phyloP scores from a whole-genome alignment of 2,797 vertebrate genomes.

The Neosilurus mollespiculum region DNA sequence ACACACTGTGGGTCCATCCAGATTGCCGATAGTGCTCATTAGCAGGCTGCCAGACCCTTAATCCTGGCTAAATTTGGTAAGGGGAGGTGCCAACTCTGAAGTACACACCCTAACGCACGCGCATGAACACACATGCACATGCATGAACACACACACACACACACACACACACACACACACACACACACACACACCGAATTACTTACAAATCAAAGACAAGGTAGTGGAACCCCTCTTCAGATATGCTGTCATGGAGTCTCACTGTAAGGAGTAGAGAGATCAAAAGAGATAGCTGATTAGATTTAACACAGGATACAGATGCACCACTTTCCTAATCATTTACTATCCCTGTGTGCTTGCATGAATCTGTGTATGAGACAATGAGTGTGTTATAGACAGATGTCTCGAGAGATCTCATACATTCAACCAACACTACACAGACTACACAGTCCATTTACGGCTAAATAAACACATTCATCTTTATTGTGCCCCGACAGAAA shows the following conservation, averaged over 20 bases:
- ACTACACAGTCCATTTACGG: slow-evolving; percentile 4
- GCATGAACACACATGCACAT: not conserved
- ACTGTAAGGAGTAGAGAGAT: slow-evolving; percentile 66
- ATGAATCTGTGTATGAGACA: not conserved
- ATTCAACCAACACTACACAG: slow-evolving; percentile 33
- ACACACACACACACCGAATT: slow-evolving; percentile 42
- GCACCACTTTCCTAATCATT: slow-evolving; percentile 11
- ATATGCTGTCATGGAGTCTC: slow-evolving; percentile 89
- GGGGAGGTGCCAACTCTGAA: slow-evolving; percentile 22
- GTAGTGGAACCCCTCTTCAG: slow-evolving; percentile 96
- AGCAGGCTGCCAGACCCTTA: slow-evolving; percentile 22
- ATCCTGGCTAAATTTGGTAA: slow-evolving; percentile 36
- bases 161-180: not conserved
- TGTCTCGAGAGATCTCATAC: slow-evolving; percentile 30
- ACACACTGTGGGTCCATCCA: slow-evolving; percentile 14
- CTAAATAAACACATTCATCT: slow-evolving; percentile 10
- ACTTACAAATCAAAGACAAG: slow-evolving; percentile 96
- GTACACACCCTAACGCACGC: not conserved
- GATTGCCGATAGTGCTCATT: slow-evolving; percentile 33
- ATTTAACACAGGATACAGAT: slow-evolving; percentile 27
- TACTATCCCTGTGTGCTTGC: slow-evolving; percentile 52
- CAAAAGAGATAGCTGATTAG: slow-evolving; percentile 29
- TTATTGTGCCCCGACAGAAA: not conserved
- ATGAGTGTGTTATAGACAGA: slow-evolving; percentile 13
- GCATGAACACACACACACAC: not conserved